phyloP scores from a whole-genome alignment of 1,140 invertebrate genomes.

The Plutomurus gul region DNA sequence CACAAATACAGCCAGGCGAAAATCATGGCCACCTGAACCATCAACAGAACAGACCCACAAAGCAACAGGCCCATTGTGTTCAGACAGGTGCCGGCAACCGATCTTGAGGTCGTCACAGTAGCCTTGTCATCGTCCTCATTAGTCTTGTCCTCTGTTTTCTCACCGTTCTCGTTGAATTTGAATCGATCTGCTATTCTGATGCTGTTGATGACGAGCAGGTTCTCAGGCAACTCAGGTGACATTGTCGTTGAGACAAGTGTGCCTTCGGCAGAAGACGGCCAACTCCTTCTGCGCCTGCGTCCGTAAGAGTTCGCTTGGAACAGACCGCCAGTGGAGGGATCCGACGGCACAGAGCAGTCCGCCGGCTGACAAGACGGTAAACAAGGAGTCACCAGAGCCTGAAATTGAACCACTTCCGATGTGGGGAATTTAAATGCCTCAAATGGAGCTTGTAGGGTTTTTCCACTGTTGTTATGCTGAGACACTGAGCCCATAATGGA shows the following conservation, averaged over 20 bases:
- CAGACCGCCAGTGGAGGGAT: conserved; percentile 58
- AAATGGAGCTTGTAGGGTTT: conserved; percentile 61
- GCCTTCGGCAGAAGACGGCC: background rate
- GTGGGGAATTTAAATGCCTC: conserved; percentile 66
- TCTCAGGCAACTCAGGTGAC: conserved; percentile 52
- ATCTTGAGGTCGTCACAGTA: background rate
- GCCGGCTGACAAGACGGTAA: conserved; percentile 62
- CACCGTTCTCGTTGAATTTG: conserved; percentile 55
- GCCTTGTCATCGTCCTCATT: conserved; percentile 37
- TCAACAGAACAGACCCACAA: conserved; percentile 57
- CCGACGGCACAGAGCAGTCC: conserved; percentile 57
- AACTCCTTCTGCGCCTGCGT: conserved; percentile 55
- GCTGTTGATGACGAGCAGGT: conserved; percentile 61
- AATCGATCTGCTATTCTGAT: conserved; percentile 63
- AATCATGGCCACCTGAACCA: conserved; percentile 58
- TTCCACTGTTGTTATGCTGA: conserved; percentile 56
- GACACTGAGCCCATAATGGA: conserved; percentile 61
- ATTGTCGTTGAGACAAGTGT: background rate
- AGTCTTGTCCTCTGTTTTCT: conserved; percentile 31
- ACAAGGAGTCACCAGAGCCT: conserved; percentile 64
- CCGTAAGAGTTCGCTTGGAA: conserved; percentile 59
- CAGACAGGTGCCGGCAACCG: conserved; percentile 51
- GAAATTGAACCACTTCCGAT: conserved; percentile 64
- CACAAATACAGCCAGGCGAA: conserved; percentile 59
- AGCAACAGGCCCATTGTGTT: conserved; percentile 56